These are phyloP conservation scores for Clarias fuscus DNA, from an alignment of 2,797 vertebrate genomes.

Conservation along the genomic window DNA sequence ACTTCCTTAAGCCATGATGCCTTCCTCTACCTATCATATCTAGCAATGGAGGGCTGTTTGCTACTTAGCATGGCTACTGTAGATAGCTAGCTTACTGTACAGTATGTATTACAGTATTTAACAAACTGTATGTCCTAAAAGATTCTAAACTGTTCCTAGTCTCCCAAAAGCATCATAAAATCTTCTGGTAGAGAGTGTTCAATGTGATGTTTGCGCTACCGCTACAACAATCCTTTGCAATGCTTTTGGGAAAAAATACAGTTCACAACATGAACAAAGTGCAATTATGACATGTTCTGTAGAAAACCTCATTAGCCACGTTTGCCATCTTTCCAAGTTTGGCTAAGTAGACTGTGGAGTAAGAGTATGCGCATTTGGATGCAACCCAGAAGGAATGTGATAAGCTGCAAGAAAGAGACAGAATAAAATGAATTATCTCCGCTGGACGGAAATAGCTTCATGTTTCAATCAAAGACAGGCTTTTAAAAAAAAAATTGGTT, in stretches of 20 bases:
- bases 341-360: constrained; percentile 7
- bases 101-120: not conserved
- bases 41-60: not conserved
- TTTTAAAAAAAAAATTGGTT: constrained; percentile 40
- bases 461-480: constrained; percentile 54
- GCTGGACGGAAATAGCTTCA: constrained; percentile 53
- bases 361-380: constrained; percentile 33
- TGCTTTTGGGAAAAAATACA: constrained; percentile 1
- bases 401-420: constrained; percentile 25
- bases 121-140: not conserved
- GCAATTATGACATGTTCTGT: not conserved
- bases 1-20: not conserved
- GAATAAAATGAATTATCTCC: constrained; percentile 51
- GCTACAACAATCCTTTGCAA: not conserved
- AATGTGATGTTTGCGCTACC: not conserved
- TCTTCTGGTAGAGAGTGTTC: not conserved
- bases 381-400: constrained; percentile 32
- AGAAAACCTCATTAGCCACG: not conserved
- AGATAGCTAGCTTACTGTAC: not conserved
- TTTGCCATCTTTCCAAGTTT: not conserved
- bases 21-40: not conserved
- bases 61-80: not conserved
- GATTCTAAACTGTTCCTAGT: not conserved
- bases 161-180: constrained; percentile 12
- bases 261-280: not conserved